Conservation (phyloP, 2,113 vertebrate genomes). For the Periophthalmodon schlosseri region DNA sequence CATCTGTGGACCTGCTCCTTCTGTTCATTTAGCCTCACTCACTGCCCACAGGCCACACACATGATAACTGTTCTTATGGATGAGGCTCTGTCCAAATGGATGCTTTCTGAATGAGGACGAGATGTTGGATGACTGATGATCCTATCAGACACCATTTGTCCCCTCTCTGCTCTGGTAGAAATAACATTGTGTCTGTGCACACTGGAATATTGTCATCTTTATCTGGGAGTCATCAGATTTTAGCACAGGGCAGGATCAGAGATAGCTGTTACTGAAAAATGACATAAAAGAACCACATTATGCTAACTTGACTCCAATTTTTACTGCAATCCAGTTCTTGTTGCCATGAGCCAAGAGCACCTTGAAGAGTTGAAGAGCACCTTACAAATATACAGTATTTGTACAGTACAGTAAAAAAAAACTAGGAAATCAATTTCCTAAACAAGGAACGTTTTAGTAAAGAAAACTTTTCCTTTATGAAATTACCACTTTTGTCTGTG, state of each 20-base stretch:
- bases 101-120: conserved; percentile 53
- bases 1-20: conserved; percentile 51
- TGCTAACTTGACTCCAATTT: not conserved
- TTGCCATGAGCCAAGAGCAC: too few species aligned
- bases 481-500: not conserved
- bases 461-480: not conserved
- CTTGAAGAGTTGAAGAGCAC: too few species aligned
- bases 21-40: conserved; percentile 44
- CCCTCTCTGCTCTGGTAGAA: conserved; percentile 43
- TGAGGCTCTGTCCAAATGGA: conserved; percentile 22
- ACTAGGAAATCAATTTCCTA: too few species aligned
- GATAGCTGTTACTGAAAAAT: conserved; percentile 18
- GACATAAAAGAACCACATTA: not conserved
- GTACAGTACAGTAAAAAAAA: too few species aligned
- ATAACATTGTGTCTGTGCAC: conserved; percentile 52
- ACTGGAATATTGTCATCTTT: conserved; percentile 33
- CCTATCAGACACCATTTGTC: conserved; percentile 61
- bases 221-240: conserved; percentile 46
- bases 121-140: conserved; percentile 44
- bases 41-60: conserved; percentile 23
- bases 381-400: too few species aligned
- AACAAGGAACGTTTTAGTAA: too few species aligned
- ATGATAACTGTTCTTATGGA: conserved; percentile 37
- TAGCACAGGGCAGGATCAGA: conserved; percentile 40
- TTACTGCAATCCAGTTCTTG: too few species aligned